phyloP scores from a whole-genome alignment of 2,888 invertebrate species.

The Electrophaes corylata region DNA sequence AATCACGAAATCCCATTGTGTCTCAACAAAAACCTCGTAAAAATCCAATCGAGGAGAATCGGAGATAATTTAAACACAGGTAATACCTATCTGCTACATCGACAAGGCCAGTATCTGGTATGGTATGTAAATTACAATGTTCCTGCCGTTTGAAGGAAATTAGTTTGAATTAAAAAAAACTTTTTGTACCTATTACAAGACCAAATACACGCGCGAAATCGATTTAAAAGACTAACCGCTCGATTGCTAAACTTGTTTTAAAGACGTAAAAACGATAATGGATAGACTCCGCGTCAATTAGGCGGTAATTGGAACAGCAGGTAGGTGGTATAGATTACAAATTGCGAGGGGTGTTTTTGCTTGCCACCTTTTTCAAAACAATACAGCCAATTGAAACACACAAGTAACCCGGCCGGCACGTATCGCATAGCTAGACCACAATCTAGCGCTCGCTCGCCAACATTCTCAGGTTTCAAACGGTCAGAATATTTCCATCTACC shows the following conservation, averaged over 20 bases:
- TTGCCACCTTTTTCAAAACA: constrained; percentile 22
- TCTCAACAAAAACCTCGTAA: constrained; percentile 29
- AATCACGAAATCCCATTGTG: constrained; percentile 34
- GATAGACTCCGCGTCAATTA: constrained; percentile 31
- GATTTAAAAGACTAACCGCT: constrained; percentile 33
- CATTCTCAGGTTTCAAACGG: constrained; percentile 62
- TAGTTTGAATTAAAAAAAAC: constrained; percentile 8
- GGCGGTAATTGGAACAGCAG: constrained; percentile 21
- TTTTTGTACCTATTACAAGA: constrained; percentile 20
- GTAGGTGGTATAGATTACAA: constrained; percentile 17
- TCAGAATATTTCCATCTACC: constrained; percentile 44
- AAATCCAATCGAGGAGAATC: constrained; percentile 23
- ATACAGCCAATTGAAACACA: constrained; percentile 53
- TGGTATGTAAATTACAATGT: constrained; percentile 6
- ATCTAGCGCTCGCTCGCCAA: constrained; percentile 55
- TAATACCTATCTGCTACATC: constrained; percentile 4
- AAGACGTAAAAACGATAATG: constrained; percentile 29
- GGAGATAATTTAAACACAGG: constrained; percentile 25
- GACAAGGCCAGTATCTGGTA: constrained; percentile 15
- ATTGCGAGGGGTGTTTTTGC: constrained; percentile 16
- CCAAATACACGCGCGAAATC: constrained; percentile 31
- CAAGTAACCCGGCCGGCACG: constrained; percentile 43
- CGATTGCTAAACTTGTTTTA: constrained; percentile 30
- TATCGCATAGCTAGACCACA: constrained; percentile 60
- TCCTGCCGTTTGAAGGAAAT: constrained; percentile 5